A percentile compares a stretch with the other conserved stretches of the same genome.
phyloP scores from a whole-genome alignment of 2,888 invertebrate genomes.

The Chromoteleia sp. region DNA sequence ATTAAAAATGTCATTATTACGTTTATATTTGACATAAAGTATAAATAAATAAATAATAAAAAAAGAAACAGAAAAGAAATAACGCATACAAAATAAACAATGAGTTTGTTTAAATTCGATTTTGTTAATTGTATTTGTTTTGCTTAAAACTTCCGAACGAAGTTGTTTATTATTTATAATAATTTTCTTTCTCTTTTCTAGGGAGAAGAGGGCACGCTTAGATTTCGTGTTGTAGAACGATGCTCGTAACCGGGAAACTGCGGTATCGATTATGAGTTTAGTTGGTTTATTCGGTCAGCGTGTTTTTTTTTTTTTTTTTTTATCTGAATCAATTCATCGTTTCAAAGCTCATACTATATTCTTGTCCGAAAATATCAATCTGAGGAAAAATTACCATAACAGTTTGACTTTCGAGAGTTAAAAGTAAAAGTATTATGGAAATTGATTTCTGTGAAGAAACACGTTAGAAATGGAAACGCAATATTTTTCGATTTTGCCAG shows the following conservation, averaged over 20 bases:
- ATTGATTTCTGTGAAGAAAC: not conserved
- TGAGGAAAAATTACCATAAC: not conserved
- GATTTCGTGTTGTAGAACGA: constrained; percentile 9
- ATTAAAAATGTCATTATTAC: too few species aligned
- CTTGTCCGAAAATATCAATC: not conserved
- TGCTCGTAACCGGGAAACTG: constrained; percentile 8
- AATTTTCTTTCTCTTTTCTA: constrained; percentile 10
- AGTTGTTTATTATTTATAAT: constrained; percentile 18
- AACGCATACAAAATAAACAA: too few species aligned
- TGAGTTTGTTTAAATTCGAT: too few species aligned
- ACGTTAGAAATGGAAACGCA: not conserved
- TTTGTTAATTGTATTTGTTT: too few species aligned
- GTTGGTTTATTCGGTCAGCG: constrained; percentile 13
- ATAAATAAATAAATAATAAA: too few species aligned
- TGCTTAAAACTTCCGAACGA: too few species aligned
- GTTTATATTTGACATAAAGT: too few species aligned
- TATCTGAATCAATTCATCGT: not conserved
- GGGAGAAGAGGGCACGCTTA: not conserved
- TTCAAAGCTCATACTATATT: too few species aligned
- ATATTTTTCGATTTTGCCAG: not conserved
- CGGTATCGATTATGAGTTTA: constrained; percentile 11
- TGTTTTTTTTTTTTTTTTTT: not conserved
- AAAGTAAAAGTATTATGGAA: not conserved
- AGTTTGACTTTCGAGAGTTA: not conserved
- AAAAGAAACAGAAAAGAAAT: too few species aligned